Percentiles rank a stretch among this genome's conserved stretches.
Conservation (phyloP, 2,797 vertebrate species). For the Arnoldichthys spilopterus region DNA sequence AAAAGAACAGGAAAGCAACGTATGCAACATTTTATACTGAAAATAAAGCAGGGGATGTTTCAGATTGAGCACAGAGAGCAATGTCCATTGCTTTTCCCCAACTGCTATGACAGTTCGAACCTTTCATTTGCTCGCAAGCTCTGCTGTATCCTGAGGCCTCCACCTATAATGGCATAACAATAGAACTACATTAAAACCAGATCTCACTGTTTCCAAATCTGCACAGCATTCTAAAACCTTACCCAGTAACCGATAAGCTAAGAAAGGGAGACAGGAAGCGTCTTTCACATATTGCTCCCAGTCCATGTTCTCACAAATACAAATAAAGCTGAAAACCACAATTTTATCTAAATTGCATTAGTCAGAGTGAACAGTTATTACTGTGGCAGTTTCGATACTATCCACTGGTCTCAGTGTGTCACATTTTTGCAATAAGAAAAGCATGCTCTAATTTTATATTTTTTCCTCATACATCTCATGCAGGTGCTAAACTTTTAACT, state of each 20-base stretch:
- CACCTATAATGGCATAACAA: not conserved
- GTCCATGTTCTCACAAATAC: not conserved
- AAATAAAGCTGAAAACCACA: slow-evolving; percentile 18
- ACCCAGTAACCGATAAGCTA: too few relatives aligned
- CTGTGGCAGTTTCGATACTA: not conserved
- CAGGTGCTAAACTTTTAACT: too few relatives aligned
- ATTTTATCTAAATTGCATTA: not conserved
- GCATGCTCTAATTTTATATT: too few relatives aligned
- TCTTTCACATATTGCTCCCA: not conserved
- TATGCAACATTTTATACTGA: not conserved
- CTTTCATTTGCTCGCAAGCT: slow-evolving; percentile 10
- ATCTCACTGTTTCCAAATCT: not conserved
- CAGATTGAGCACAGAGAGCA: not conserved
- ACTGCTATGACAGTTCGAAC: not conserved
- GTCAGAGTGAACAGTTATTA: not conserved
- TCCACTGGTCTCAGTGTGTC: not conserved
- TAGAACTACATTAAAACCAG: not conserved
- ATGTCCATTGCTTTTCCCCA: slow-evolving; percentile 5
- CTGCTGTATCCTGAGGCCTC: slow-evolving; percentile 3
- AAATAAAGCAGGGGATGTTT: not conserved
- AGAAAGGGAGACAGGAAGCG: too few relatives aligned
- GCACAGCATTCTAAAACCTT: too few relatives aligned
- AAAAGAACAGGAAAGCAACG: too few relatives aligned
- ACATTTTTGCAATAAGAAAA: too few relatives aligned
- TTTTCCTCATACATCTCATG: too few relatives aligned